Percentiles rank a stretch among this genome's conserved stretches.
Evolutionary conservation across 2,797 vertebrate genomes (phyloP).

Genomic region (Benthosema pterotum): DNA sequence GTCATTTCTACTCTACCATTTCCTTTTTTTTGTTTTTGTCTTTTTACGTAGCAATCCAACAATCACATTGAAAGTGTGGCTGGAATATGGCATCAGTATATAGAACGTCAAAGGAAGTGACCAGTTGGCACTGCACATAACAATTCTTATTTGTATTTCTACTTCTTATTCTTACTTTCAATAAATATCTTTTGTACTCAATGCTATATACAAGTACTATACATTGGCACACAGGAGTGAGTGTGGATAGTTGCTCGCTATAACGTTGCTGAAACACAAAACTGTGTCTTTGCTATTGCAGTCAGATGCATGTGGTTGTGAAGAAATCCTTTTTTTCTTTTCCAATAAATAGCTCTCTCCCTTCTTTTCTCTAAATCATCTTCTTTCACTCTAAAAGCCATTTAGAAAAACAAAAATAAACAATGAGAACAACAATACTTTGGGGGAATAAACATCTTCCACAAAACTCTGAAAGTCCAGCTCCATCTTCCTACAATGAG

Average conservation of each 20-base stretch:
- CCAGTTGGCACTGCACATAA: constrained; percentile 71
- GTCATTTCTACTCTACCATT: constrained; percentile 45
- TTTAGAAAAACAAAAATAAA: constrained; percentile 26
- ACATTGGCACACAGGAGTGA: constrained; percentile 82
- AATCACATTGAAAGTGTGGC: constrained; percentile 33
- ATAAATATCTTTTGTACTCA: constrained; percentile 92
- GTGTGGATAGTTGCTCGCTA: constrained; percentile 67
- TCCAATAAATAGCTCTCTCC: constrained; percentile 78
- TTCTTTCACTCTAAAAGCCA: constrained; percentile 56
- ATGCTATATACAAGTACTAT: constrained; percentile 91
- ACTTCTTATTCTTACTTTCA: constrained; percentile 83
- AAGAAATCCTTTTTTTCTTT: constrained; percentile 65
- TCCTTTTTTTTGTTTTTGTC: constrained; percentile 11
- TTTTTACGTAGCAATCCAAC: constrained; percentile 36
- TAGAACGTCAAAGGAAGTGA: constrained; percentile 52
- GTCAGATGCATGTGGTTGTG: constrained; percentile 86
- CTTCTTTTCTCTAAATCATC: constrained; percentile 33
- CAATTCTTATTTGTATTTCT: constrained; percentile 45
- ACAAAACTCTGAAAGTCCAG: constrained; percentile 49
- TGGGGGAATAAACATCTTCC: constrained; percentile 31
- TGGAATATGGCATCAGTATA: constrained; percentile 15
- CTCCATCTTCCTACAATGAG: constrained; percentile 33
- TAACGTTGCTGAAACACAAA: constrained; percentile 71
- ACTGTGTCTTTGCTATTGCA: constrained; percentile 81
- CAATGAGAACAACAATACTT: constrained; percentile 2